Percentiles rank a stretch among this genome's conserved stretches.
Evolutionary conservation across 2,797 vertebrate species (phyloP).

Genomic region (Botia kubotai): DNA sequence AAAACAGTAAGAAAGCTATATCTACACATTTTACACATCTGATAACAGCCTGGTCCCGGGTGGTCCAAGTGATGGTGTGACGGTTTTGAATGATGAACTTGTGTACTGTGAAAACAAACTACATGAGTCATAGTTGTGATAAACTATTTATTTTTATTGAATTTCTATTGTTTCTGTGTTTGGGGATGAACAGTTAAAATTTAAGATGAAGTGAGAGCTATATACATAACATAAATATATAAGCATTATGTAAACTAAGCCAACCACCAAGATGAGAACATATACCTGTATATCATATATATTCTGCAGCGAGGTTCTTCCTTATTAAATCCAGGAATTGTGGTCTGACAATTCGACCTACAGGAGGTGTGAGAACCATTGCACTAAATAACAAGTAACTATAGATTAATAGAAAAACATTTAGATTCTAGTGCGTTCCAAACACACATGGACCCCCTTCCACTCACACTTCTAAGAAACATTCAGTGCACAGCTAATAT

Average conservation of each 20-base stretch:
- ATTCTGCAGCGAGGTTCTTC: conserved; percentile 36
- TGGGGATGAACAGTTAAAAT: conserved; percentile 48
- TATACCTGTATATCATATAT: conserved; percentile 46
- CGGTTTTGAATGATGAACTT: too few species aligned
- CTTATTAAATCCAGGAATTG: too few species aligned
- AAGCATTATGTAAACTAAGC: conserved; percentile 60
- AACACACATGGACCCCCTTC: not conserved
- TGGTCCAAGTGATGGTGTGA: too few species aligned
- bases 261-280: conserved; percentile 51
- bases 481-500: conserved; percentile 32
- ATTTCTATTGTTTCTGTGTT: conserved; percentile 39
- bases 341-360: conserved; percentile 24
- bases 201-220: conserved; percentile 46
- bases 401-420: conserved; percentile 25
- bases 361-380: conserved; percentile 35
- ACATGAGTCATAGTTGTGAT: conserved; percentile 41
- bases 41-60: too few species aligned
- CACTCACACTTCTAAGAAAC: conserved; percentile 19
- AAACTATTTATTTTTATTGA: conserved; percentile 54
- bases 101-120: not conserved
- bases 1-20: too few species aligned
- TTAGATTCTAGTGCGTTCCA: conserved; percentile 43
- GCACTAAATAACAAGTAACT: conserved; percentile 26
- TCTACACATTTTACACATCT: too few species aligned
- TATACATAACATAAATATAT: conserved; percentile 59